Evolutionary conservation across 2,797 vertebrate genomes (phyloP), one percentile per base, ranked within the genome.

Genomic region (Mycteria americana): DNA sequence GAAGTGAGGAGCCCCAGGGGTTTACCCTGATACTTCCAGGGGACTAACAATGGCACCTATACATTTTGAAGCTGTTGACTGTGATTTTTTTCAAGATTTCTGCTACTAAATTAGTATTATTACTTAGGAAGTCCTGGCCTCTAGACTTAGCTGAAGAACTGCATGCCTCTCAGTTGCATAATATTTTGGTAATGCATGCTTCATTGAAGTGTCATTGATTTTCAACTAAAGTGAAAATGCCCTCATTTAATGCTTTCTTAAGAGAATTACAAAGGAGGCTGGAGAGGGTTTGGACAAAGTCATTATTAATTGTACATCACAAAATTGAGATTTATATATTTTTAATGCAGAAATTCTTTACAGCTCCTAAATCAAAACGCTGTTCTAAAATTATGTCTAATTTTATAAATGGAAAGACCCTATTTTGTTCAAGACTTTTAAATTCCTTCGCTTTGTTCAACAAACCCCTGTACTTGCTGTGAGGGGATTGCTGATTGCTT

Each of bases 161-260:
- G 18, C 81, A 79, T 94, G 95, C 89, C 75, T 98, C 88, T 97
- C 35, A 24, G 89, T 96, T 97, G 78, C 74, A 63, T 97, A 97
- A 97, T 96, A 88, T 96, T 98, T 98, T 96, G 93, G 88, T 97
- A 96, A 97, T 95, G 88, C 83, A 96, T 96, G 97, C 96, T 97
- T 97, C 96, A 92, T 96, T 98, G 97, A 97, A 97, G 94, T 93
- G 90, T 94, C 97, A 98, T 98, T 97, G 98, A 98, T 98, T 98
- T 98, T 97, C 96, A 97, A 93, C 97, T 97, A 97, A 97, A 98
- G 92, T 90, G 81, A 98, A 98, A 97, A 98, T 98, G 93, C 92
- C 95, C 96, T 98, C 87, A 96, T 97, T 98, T 98, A 97, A 97
- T 97, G 93, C 92, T 97, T 98, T 98, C 97, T 97, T 95, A 97